Evolutionary conservation across 2,888 invertebrate species (phyloP), one percentile per base, ranked within the genome.

Genomic region (Coleophora flavipennella): DNA sequence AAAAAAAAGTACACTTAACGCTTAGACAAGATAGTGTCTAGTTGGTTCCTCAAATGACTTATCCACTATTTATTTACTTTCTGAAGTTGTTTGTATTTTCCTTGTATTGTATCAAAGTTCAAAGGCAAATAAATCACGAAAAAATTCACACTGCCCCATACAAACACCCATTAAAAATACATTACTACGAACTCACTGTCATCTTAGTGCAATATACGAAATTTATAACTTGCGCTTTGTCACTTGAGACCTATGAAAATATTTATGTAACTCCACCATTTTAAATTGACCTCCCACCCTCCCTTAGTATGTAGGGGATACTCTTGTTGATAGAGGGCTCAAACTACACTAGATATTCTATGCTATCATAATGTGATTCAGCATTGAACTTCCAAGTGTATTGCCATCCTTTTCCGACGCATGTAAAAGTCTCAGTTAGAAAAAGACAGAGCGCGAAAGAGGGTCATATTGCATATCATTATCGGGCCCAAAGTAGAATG

Each of bases 401-500:
- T 36, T 29, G 35, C 49, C 40, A 40, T 60, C 63, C 55, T 58
- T 38, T 40, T 66, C 46, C 29, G 36, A 14, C 53, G 3, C 34
- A 40, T 39, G 35, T 41, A 42, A 41, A 43, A 40, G 36, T 38
- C 34, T 13, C 37, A 35, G 50, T 39, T 32, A 48, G 55, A 67
- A 33, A 45, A 55, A 49, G 57, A 63, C 41, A 45, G 55, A 43
- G 39, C 45, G 51, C 49, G 50, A 59, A 58, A 64, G 61, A 65
- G 71, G 66, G 67, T 69, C 67, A 64, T 59, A 62, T 65, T 68
- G 75, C 70, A 74, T 74, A 72, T 72, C 70, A 72, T 74, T 74
- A 74, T 57, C 55, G 56, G 51, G 51, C 53, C 47, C 55, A 43
- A 44, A 59, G 57, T 53, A 41, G 46, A 44, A 43, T 49, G 46